phyloP scores from a whole-genome alignment of 2,113 vertebrate genomes.

The Hemiscyllium ocellatum region DNA sequence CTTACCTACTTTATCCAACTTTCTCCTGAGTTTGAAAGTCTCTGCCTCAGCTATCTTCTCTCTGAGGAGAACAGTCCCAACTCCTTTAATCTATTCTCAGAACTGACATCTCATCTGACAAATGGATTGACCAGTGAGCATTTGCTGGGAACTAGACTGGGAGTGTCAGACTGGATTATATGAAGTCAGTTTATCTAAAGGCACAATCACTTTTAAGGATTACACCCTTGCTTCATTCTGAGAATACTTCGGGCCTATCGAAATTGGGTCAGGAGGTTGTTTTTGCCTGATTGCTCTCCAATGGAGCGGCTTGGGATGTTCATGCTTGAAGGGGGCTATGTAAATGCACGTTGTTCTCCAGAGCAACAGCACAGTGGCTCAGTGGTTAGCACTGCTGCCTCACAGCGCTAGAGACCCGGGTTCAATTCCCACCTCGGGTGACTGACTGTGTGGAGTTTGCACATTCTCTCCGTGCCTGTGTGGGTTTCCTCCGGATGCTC shows the following conservation, averaged over 20 bases:
- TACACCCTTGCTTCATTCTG: too few species aligned
- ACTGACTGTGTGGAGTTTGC: too few species aligned
- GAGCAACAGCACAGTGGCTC: not conserved
- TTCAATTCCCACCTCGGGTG: too few species aligned
- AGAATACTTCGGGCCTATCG: not conserved
- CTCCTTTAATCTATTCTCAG: too few species aligned
- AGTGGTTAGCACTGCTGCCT: too few species aligned
- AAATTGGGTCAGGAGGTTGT: not conserved
- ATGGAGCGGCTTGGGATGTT: not conserved
- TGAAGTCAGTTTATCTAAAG: not conserved
- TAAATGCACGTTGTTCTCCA: not conserved
- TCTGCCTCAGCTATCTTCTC: too few species aligned
- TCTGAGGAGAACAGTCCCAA: too few species aligned
- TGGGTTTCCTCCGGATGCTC: too few species aligned
- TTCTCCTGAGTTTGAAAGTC: too few species aligned
- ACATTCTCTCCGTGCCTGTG: too few species aligned
- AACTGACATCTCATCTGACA: not conserved
- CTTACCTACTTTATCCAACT: too few species aligned
- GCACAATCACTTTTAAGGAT: not conserved
- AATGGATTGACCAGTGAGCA: not conserved
- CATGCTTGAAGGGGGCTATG: not conserved
- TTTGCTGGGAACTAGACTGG: not conserved
- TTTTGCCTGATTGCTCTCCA: not conserved
- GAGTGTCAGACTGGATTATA: not conserved
- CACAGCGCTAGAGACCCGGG: too few species aligned